Evolutionary conservation across 2,888 invertebrate species (phyloP), one percentile per base, ranked within the genome.

Genomic region (Aleiodes testaceus): DNA sequence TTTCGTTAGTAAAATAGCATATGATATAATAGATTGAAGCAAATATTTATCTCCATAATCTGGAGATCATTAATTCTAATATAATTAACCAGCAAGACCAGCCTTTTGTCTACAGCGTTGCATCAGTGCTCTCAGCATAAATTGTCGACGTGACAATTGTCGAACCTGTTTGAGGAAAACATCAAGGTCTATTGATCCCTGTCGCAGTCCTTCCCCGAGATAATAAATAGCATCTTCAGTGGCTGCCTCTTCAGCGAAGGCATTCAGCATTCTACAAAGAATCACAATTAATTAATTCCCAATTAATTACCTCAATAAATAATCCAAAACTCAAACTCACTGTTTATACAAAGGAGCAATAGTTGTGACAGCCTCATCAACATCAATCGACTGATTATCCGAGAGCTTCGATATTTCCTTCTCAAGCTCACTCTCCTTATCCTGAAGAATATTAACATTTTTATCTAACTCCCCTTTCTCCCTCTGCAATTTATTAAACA

Each of bases 161-260:
- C 99, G 93, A 1, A 99, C 97, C 90, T 98, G 96, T 89, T 98
- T 98, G 81, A 99, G 91, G 89, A 98, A 99, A 68, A 95, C 94
- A 85, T 99, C 98, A 82, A 99, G 89, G 89, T 98, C 98, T 83
- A 99, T 96, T 6, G 97, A 96, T 74, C 95, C 94, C 80, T 95
- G 93, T 75, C 97, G 91, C 73, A 99, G 88, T 9, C 97, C 98
- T 89, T 98, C 97, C 7, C 98, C 98, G 88, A 99, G 93, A 86
- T 97, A 98, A 87, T 99, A 99, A 84, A 99, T 97, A 74, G 98
- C 96, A 90, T 99, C 99, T 89, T 99, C 99, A 66, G 96, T 92
- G 14, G 99, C 98, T 75, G 98, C 97, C 89, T 99, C 99, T 88
- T 99, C 98, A 64, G 97, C 97, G 89, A 96, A 98, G 52, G 97